A percentile compares a stretch with the other conserved stretches of the same genome.
Conservation (phyloP, 2,888 invertebrate species). For the Epirrhoe tristata region DNA sequence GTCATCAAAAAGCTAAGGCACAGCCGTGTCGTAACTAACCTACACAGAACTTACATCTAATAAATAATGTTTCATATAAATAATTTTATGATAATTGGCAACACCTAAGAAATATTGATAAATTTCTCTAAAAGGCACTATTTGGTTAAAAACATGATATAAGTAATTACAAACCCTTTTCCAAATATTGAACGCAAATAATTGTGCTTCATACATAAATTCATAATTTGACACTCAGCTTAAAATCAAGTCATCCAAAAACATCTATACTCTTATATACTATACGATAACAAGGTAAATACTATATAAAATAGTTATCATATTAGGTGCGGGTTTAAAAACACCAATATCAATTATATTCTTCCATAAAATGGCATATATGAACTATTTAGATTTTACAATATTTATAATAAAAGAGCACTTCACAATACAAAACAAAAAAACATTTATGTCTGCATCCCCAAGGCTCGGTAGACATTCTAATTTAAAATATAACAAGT, state of each 20-base stretch:
- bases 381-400: background rate
- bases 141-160: conserved; percentile 39
- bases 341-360: background rate
- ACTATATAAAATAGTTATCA: conserved; percentile 16
- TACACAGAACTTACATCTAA: conserved; percentile 45
- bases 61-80: conserved; percentile 49
- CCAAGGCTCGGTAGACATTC: too few relatives aligned
- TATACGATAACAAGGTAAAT: conserved; percentile 19
- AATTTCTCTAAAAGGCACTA: conserved; percentile 58
- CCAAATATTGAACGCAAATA: conserved; percentile 17
- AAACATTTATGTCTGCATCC: too few relatives aligned
- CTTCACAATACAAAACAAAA: background rate
- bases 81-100: conserved; percentile 53
- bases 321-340: background rate
- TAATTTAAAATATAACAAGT: conserved; percentile 6
- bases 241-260: background rate
- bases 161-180: conserved; percentile 19
- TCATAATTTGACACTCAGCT: conserved; percentile 5
- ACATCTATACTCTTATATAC: background rate
- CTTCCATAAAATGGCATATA: background rate
- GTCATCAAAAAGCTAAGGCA: conserved; percentile 45
- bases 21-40: conserved; percentile 55
- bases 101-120: conserved; percentile 59
- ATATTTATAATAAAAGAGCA: background rate
- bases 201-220: conserved; percentile 11